phyloP scores from a whole-genome alignment of 1,140 invertebrate genomes.

The Aphidius ervi region DNA sequence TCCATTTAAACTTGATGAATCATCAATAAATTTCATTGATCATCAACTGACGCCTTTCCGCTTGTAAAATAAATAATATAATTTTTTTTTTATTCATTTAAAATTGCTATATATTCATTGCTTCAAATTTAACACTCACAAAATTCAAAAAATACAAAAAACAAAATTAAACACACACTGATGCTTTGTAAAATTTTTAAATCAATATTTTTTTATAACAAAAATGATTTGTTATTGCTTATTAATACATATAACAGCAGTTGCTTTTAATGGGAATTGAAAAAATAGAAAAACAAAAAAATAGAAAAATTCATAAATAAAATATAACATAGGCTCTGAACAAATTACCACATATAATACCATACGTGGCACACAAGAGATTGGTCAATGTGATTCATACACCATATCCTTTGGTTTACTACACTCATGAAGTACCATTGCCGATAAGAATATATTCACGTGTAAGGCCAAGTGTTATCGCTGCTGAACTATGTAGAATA shows the following conservation, averaged over 20 bases:
- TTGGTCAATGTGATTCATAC: slow-evolving; percentile 52
- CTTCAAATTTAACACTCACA: no score
- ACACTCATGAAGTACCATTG: slow-evolving; percentile 40
- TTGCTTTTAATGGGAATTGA: neutral
- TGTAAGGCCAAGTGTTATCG: slow-evolving; percentile 65
- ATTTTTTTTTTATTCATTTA: neutral
- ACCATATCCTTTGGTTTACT: slow-evolving; percentile 38
- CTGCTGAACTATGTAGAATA: slow-evolving; percentile 70
- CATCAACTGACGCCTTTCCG: no score
- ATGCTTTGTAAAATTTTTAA: no score
- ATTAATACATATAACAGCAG: neutral
- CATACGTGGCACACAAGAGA: slow-evolving; percentile 64
- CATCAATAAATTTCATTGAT: no score
- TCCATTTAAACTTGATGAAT: no score
- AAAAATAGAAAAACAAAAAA: neutral
- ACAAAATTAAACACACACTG: no score
- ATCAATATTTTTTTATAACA: no score
- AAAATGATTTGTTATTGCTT: neutral
- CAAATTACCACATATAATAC: slow-evolving; percentile 49
- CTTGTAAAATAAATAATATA: no score
- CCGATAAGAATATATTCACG: slow-evolving; percentile 56
- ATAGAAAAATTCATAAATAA: slow-evolving; percentile 9
- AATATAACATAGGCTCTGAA: slow-evolving; percentile 33
- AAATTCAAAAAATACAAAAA: no score
- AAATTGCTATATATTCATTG: no score